Base-by-base conservation (phyloP, 2,797 vertebrate genomes). In the Botia almorhae region DNA sequence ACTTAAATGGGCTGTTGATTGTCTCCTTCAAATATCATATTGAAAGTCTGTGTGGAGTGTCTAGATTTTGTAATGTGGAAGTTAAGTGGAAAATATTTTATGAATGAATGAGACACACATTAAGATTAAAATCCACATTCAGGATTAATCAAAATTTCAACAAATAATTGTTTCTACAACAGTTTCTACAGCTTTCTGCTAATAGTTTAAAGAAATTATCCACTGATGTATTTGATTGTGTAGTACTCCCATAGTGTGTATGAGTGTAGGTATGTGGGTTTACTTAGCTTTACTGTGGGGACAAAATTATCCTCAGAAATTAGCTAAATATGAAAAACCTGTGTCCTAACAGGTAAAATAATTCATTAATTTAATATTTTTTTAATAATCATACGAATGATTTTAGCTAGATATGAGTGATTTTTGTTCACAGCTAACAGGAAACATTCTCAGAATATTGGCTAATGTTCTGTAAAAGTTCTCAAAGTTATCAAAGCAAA, bases 201-300 rank as follows among this genome's bases (percentile, higher is more conserved):
- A 36, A 51, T 63, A 56, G 33, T 65, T 48, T 69, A 73, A 64
- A 23, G 10, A 50, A 58, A 19, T 73, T 14, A 26, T 19, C 3
- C 16, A 29, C 39, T 60, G 39, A 68, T 26, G 51, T 33, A 16
- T 64, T 11, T 60, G 72, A 69, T 43, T 26, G 21, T 21, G 21
- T 67, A 69, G 65, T 70, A 46, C 39, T 78, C 73, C 69, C 69
- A 58, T 43, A 23, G 63, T 65, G 58, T 17, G 14, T 17, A 36
- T 29, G 56, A 19, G 7, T 26, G 23, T 12, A 10, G 4, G 2
- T n/a, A 69, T 48, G 17, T 61, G 23, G n/a, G 19, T 33, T 75
- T 63, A 21, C 7, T 19, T 19, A 51, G 51, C 16, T 53, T n/a
- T 53, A 53, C 51, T 53, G 4, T 58, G 8, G 14, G 23, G 58